Percentiles rank a stretch among this genome's conserved stretches.
Conservation (phyloP, 2,888 invertebrate species). For the Nycteola revayana region DNA sequence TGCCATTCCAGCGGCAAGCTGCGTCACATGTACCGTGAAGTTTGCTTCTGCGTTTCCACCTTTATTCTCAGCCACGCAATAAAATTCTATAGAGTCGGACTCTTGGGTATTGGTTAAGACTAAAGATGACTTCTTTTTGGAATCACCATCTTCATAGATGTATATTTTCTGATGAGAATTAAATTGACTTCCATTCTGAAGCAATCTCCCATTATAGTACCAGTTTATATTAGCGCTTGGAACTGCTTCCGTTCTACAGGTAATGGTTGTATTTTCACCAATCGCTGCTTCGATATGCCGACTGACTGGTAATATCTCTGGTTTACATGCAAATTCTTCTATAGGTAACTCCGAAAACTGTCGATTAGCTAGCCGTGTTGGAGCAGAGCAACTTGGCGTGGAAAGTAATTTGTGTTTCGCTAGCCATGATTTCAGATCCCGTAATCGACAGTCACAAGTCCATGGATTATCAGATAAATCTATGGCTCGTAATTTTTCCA, state of each 20-base stretch:
- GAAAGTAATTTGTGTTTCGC: conserved; percentile 89
- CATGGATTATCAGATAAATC: conserved; percentile 94
- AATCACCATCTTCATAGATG: conserved; percentile 89
- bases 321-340: conserved; percentile 93
- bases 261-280: conserved; percentile 92
- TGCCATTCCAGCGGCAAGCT: conserved; percentile 90
- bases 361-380: conserved; percentile 86
- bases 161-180: conserved; percentile 89
- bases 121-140: conserved; percentile 88
- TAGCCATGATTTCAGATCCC: conserved; percentile 92
- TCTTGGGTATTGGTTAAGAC: conserved; percentile 92
- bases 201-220: conserved; percentile 92
- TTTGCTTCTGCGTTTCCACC: conserved; percentile 94
- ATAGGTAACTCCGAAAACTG: conserved; percentile 89
- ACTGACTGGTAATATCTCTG: conserved; percentile 88
- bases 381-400: conserved; percentile 89
- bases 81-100: conserved; percentile 91
- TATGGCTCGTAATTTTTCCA: conserved; percentile 89
- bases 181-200: conserved; percentile 89
- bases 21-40: conserved; percentile 91
- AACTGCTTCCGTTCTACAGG: conserved; percentile 90
- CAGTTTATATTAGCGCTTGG: conserved; percentile 92
- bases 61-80: conserved; percentile 94
- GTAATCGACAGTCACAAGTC: conserved; percentile 92
- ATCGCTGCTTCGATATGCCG: conserved; percentile 89